Conservation (phyloP, 2,888 invertebrate genomes). For the Ganaspis brasiliensis region DNA sequence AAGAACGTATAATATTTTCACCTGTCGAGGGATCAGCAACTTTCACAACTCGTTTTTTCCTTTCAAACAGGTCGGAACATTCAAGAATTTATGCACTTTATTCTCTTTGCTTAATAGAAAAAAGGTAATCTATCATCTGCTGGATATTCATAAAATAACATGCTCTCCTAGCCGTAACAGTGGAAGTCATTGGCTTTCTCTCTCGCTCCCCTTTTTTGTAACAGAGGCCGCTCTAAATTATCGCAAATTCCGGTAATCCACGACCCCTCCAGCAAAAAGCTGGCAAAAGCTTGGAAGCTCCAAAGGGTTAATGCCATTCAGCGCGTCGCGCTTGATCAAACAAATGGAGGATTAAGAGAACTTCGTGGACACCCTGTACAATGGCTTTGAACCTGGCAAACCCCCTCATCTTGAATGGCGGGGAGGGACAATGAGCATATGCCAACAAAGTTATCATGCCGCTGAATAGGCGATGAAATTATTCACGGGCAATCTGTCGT, state of each 20-base stretch:
- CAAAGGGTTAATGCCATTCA: conserved; percentile 67
- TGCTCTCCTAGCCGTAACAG: not conserved
- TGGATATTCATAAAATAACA: conserved; percentile 31
- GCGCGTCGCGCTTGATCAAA: conserved; percentile 68
- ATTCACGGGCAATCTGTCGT: conserved; percentile 78
- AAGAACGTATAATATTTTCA: not conserved
- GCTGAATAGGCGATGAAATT: conserved; percentile 76
- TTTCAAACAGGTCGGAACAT: not conserved
- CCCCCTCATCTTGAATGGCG: conserved; percentile 60
- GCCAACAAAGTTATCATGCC: conserved; percentile 76
- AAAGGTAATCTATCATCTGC: conserved; percentile 24
- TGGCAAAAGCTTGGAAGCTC: conserved; percentile 58
- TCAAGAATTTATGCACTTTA: conserved; percentile 7
- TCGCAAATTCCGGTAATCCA: conserved; percentile 66
- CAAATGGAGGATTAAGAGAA: conserved; percentile 68
- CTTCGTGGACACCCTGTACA: conserved; percentile 58
- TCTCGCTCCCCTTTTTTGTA: conserved; percentile 35
- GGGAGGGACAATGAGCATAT: conserved; percentile 72
- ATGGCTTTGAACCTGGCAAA: conserved; percentile 43
- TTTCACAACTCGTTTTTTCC: not conserved
- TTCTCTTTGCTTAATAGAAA: conserved; percentile 11
- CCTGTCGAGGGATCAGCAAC: not conserved
- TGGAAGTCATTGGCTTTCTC: conserved; percentile 20
- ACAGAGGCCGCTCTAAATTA: conserved; percentile 54
- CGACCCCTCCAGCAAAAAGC: conserved; percentile 58